Evolutionary conservation across 2,888 invertebrate species (phyloP), one percentile per base, ranked within the genome.

Genomic region (Hoplodrina blanda): DNA sequence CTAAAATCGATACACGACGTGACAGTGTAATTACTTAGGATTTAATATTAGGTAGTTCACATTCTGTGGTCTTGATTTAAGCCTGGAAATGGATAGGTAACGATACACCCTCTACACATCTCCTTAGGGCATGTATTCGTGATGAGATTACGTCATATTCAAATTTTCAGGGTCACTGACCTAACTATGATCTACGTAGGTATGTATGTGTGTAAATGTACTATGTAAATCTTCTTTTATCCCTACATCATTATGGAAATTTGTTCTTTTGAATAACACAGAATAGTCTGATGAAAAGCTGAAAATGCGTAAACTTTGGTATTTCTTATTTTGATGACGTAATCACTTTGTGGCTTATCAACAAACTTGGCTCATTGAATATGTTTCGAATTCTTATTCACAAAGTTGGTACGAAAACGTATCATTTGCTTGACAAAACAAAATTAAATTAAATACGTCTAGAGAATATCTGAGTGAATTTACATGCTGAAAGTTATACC

Each of bases 231-330:
- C 54, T 53, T 62, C 67, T 68, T 63, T 68, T 56, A 72, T 76
- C 53, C 61, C 44, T 17, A 60, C 44, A 56, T 76, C 70, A 66
- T 77, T 81, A 77, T 78, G 78, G 55, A 78, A 77, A 82, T 78
- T 62, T 69, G 52, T 81, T 62, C 70, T 69, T 62, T 73, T 81
- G 73, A 84, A 84, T 83, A 83, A 82, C 63, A 68, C 64, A 67
- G 49, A 73, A 60, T 66, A 69, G 55, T 73, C 69, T 69, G 67
- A 69, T 60, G 70, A 70, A 79, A 67, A 59, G 61, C 56, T 66
- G 73, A 82, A 68, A 73, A 84, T 78, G 68, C 84, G 68, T 64
- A 59, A 82, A 81, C 56, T 78, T 81, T 62, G 63, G 50, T 68
- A 73, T 78, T 69, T 67, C 62, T 78, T 82, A 81, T 84, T 73